phyloP scores from a whole-genome alignment of 2,888 invertebrate species.

The Automeris io region DNA sequence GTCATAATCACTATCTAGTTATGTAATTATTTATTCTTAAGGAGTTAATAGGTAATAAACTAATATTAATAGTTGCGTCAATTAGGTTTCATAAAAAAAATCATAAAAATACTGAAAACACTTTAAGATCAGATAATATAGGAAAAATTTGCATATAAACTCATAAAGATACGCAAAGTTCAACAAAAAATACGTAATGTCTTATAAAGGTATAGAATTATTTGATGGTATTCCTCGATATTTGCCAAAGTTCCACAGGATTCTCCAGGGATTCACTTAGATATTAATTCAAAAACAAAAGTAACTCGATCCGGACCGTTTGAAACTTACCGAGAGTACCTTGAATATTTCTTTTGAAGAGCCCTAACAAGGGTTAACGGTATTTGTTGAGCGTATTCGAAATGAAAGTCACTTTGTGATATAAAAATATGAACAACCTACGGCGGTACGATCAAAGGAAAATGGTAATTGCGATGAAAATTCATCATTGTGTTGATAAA shows the following conservation, averaged over 20 bases:
- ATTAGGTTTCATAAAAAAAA: no score
- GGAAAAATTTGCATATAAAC: no score
- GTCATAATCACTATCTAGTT: no score
- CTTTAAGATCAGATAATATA: no score
- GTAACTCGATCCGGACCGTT: neutral
- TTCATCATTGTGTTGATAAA: neutral
- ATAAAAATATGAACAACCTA: neutral
- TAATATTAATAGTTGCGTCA: no score
- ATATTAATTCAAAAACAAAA: neutral
- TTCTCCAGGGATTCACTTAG: neutral
- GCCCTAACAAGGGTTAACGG: constrained; percentile 3
- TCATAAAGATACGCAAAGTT: no score
- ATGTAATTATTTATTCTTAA: no score
- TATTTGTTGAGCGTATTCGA: constrained; percentile 1
- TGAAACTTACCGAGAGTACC: neutral
- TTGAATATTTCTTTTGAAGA: constrained; percentile 3
- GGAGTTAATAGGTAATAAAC: no score
- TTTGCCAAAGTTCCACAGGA: neutral
- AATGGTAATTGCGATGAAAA: neutral
- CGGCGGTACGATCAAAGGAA: neutral
- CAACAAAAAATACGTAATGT: no score
- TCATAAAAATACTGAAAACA: no score
- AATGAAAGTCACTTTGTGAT: constrained; percentile 5
- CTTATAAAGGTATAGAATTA: no score
- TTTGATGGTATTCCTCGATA: neutral